Base-by-base conservation (phyloP, 2,888 invertebrate species). In the Carterocephalus palaemon region DNA sequence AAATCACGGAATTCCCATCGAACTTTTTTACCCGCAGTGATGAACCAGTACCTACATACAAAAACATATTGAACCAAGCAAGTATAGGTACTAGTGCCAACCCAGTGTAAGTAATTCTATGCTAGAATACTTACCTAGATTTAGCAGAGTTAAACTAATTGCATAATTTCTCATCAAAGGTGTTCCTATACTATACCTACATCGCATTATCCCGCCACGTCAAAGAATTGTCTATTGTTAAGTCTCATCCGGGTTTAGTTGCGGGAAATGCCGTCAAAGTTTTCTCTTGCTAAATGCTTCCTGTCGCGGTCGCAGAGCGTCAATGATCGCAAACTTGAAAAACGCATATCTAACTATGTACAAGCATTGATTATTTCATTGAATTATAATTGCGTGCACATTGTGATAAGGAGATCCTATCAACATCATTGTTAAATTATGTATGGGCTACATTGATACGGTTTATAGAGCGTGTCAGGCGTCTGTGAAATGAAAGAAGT, bases 401-500 rank as follows among this genome's bases (percentile, higher is more conserved):
- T 5, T 9, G 7, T 20, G 19, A 2, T 17, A 12, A 24, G 7
- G 4, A 41, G 24, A 41, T 19, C 12, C 16, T 17, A 33, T 33
- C 9, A 20, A 16, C 24, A 34, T 20, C 19, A 8, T 7, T 20
- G 10, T 34, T 42, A 9, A 62, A 63, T 63, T 60, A 29, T 34
- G 20, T 34, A 43, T 43, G 16, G 56, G 53, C 53, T 66, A 64
- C 70, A 75, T 74, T 67, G 75, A 77, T 70, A 71, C 64, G 70
- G 70, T 85, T 83, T 83, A 74, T 85, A 82, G 85, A 84, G 84
- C 85, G 77, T 82, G 76, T 68, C 73, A 78, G 72, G 58, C 64
- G 65, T 69, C 62, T 78, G 82, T 76, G 84, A 85, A 83, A 82
- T 78, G 28, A 36, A 43, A 43, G 42, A 43, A 43, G 36, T 29